These are phyloP conservation scores for Agraylea sexmaculata DNA, from an alignment of 1,140 invertebrate species.

Conservation along the genomic window DNA sequence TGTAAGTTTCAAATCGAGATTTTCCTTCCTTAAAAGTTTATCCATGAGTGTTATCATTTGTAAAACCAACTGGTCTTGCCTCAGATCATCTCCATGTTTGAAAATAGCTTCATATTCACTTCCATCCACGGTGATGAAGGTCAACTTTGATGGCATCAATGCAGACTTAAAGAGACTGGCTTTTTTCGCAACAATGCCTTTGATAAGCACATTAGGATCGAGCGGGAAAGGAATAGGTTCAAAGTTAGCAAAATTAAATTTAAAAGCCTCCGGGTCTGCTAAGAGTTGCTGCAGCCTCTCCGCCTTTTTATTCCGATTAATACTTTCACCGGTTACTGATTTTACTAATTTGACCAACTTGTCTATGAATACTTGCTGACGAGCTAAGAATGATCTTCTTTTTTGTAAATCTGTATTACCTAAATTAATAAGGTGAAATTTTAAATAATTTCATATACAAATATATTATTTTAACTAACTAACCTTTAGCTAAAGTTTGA, in stretches of 20 bases:
- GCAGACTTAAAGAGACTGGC: constrained; percentile 94
- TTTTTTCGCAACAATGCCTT: constrained; percentile 79
- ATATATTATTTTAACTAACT: no score
- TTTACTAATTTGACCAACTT: constrained; percentile 85
- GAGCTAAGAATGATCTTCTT: constrained; percentile 55
- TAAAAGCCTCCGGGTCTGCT: constrained; percentile 67
- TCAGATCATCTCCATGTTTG: constrained; percentile 96
- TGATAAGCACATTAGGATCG: constrained; percentile 83
- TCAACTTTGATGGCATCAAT: constrained; percentile 92
- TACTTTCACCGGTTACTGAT: constrained; percentile 80
- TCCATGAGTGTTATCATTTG: constrained; percentile 99
- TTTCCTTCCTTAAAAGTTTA: constrained; percentile 81
- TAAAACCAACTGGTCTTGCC: constrained; percentile 96
- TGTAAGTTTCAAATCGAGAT: constrained; percentile 89
- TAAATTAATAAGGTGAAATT: constrained; percentile 21
- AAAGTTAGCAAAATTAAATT: constrained; percentile 84
- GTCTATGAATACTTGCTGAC: constrained; percentile 85
- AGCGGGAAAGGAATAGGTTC: constrained; percentile 88
- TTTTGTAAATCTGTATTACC: constrained; percentile 58
- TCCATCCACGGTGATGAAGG: constrained; percentile 73
- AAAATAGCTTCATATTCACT: constrained; percentile 95
- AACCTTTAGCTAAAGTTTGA: constrained; percentile 49
- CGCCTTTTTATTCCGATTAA: constrained; percentile 83
- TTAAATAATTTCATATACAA: no score
- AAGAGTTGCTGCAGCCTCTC: constrained; percentile 77